These are phyloP conservation scores for Rhodinocichla rosea DNA, from an alignment of 2,113 vertebrate species.

Conservation along the genomic window DNA sequence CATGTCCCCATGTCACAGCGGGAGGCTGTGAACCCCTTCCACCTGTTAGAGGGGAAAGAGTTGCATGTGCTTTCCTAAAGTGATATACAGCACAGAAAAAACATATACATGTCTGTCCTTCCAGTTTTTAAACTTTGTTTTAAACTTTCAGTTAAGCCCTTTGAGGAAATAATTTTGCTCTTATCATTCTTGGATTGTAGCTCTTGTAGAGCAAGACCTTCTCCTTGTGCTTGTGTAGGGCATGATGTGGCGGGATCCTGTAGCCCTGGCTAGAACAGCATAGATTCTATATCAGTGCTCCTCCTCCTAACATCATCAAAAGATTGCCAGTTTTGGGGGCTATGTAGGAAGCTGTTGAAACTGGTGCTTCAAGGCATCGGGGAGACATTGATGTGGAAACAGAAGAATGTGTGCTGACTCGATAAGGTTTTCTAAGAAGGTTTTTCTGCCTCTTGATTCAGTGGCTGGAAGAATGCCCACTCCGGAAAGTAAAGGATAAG, in stretches of 20 bases:
- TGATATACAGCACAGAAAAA: not conserved
- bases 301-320: not conserved
- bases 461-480: slow-evolving; percentile 25
- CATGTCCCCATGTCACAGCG: fast-evolving
- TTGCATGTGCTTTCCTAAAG: not conserved
- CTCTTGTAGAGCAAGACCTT: not conserved
- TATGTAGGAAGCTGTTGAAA: not conserved
- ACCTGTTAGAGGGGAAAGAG: not conserved
- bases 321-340: not conserved
- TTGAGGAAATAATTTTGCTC: not conserved
- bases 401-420: not conserved
- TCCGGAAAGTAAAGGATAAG: slow-evolving; percentile 21
- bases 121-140: not conserved
- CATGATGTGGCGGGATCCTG: not conserved
- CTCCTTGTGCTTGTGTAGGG: not conserved
- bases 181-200: not conserved
- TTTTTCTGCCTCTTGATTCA: slow-evolving; percentile 22
- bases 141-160: not conserved
- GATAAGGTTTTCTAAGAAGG: slow-evolving; percentile 20
- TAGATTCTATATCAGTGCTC: not conserved
- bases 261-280: not conserved
- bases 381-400: not conserved
- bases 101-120: not conserved
- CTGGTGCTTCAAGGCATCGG: not conserved
- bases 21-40: not conserved